These are phyloP conservation scores for Cheilosia pagana DNA, from an alignment of 2,888 invertebrate species.

Conservation along the genomic window DNA sequence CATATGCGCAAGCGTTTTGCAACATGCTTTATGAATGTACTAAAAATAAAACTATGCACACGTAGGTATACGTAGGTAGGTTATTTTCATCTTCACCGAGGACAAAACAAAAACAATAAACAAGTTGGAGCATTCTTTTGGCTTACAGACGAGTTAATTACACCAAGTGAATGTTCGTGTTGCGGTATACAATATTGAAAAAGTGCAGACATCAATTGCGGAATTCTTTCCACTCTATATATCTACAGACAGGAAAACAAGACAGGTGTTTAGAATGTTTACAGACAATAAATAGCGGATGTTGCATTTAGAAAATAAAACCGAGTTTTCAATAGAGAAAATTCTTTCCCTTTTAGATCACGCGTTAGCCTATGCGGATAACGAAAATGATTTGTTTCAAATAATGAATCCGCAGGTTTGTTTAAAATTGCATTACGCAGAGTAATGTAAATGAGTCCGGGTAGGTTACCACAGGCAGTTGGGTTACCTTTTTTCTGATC, in stretches of 20 bases:
- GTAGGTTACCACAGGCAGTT: too few species aligned
- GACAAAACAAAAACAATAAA: slow-evolving; percentile 49
- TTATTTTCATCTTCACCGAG: slow-evolving; percentile 31
- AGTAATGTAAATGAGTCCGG: too few species aligned
- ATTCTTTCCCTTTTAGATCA: background rate
- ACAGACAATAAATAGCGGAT: slow-evolving; percentile 35
- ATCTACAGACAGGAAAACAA: background rate
- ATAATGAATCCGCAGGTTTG: too few species aligned
- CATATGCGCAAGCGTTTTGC: slow-evolving; percentile 10
- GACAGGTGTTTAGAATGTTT: slow-evolving; percentile 48
- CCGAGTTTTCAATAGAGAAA: background rate
- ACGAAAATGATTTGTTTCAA: too few species aligned
- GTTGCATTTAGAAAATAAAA: slow-evolving; percentile 17
- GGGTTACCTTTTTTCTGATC: too few species aligned
- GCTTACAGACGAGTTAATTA: slow-evolving; percentile 44
- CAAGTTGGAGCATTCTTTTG: slow-evolving; percentile 1
- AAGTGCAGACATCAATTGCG: slow-evolving; percentile 29
- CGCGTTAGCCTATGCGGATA: too few species aligned
- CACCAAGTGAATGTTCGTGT: slow-evolving; percentile 31
- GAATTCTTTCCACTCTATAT: slow-evolving; percentile 1
- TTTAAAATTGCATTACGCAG: too few species aligned
- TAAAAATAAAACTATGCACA: slow-evolving; percentile 32
- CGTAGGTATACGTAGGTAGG: background rate
- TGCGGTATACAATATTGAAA: slow-evolving; percentile 19
- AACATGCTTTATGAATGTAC: background rate